A percentile compares a stretch with the other conserved stretches of the same genome.
These are phyloP conservation scores for Anticlea derivata DNA, from an alignment of 2,888 invertebrate genomes.

Conservation along the genomic window DNA sequence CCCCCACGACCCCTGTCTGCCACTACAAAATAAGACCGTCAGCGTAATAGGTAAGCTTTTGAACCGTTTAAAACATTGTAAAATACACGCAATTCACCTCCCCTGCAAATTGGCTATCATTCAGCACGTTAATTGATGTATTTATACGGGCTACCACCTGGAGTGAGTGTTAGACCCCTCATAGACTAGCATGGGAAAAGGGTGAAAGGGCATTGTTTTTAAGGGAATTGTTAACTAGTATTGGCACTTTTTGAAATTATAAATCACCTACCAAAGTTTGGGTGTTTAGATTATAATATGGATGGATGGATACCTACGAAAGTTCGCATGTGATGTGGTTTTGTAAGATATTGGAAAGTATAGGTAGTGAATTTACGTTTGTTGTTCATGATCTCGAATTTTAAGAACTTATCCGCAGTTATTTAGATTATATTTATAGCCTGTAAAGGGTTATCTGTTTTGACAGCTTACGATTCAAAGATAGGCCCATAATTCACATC, in stretches of 20 bases:
- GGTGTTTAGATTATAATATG: too few species aligned
- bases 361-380: too few species aligned
- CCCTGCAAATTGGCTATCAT: conserved; percentile 24
- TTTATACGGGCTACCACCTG: conserved; percentile 28
- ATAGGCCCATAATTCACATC: conserved; percentile 5
- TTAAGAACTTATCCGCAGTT: too few species aligned
- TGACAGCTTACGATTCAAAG: background rate
- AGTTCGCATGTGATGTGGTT: too few species aligned
- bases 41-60: conserved; percentile 6
- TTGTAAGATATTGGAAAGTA: too few species aligned
- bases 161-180: conserved; percentile 7
- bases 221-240: too few species aligned
- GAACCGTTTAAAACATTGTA: conserved; percentile 17
- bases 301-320: too few species aligned
- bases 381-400: too few species aligned
- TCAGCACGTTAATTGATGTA: conserved; percentile 19
- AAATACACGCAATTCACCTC: conserved; percentile 14
- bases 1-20: too few species aligned
- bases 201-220: conserved; percentile 1
- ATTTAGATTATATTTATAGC: too few species aligned
- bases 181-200: conserved; percentile 9
- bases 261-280: too few species aligned
- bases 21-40: background rate
- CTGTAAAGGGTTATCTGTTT: background rate
- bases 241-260: too few species aligned